These are phyloP conservation scores for Junco hyemalis DNA, from an alignment of 2,113 vertebrate genomes.

Conservation along the genomic window DNA sequence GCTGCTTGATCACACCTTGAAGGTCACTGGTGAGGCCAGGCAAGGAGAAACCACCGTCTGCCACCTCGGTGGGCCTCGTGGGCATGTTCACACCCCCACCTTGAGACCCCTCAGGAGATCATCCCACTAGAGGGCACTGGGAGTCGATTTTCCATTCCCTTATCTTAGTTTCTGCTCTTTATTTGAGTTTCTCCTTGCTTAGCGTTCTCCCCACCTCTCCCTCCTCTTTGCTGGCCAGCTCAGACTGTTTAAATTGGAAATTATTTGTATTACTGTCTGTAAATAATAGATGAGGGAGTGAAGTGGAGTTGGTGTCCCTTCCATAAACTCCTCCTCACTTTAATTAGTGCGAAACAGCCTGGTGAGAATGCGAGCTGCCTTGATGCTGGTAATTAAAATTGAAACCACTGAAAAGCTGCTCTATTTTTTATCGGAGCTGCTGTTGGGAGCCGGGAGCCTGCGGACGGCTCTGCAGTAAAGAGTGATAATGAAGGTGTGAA, in stretches of 20 bases:
- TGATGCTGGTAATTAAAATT: slow-evolving; percentile 93
- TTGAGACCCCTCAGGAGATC: slow-evolving; percentile 7
- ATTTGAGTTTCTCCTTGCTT: slow-evolving; percentile 57
- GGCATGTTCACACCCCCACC: neutral
- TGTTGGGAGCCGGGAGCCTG: slow-evolving; percentile 87
- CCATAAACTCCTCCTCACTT: slow-evolving; percentile 90
- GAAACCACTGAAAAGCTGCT: slow-evolving; percentile 86
- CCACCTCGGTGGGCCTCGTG: neutral
- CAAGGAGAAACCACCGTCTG: neutral
- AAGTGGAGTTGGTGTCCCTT: slow-evolving; percentile 83
- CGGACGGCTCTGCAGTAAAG: slow-evolving; percentile 93
- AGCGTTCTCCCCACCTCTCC: slow-evolving; percentile 33
- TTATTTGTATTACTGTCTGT: slow-evolving; percentile 89
- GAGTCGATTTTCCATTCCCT: slow-evolving; percentile 54
- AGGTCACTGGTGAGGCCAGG: neutral
- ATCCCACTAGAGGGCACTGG: slow-evolving; percentile 56
- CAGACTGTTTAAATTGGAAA: slow-evolving; percentile 89
- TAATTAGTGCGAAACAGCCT: slow-evolving; percentile 93
- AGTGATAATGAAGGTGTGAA: slow-evolving; percentile 98
- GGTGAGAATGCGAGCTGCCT: slow-evolving; percentile 86
- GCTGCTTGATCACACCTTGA: neutral
- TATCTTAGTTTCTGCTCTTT: slow-evolving; percentile 33
- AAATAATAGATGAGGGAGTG: slow-evolving; percentile 92
- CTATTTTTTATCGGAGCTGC: slow-evolving; percentile 93
- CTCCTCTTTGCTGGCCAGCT: slow-evolving; percentile 75